These are phyloP conservation scores for Acanthopagrus latus DNA, from an alignment of 2,797 vertebrate genomes.

Conservation along the genomic window DNA sequence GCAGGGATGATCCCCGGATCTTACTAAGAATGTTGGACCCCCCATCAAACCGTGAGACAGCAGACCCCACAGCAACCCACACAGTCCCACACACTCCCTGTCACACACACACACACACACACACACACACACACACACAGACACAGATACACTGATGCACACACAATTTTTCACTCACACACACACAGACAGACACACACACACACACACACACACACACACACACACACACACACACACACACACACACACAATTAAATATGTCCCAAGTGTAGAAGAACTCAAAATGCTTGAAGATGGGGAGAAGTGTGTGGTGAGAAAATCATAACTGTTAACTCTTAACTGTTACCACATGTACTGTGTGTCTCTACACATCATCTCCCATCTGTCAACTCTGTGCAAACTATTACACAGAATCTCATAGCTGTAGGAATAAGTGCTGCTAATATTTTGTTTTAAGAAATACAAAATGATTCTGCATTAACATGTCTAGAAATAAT, in stretches of 20 bases:
- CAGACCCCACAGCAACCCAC: constrained; percentile 3
- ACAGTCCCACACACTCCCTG: not conserved
- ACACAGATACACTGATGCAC: not conserved
- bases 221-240: not conserved
- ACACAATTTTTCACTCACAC: too few relatives aligned
- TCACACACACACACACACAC: not conserved
- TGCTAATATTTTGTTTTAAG: too few relatives aligned
- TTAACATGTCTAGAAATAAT: too few relatives aligned
- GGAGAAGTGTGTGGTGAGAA: not conserved
- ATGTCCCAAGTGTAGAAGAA: not conserved
- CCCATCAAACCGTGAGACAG: constrained; percentile 11
- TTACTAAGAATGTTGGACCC: constrained; percentile 15
- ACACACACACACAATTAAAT: not conserved
- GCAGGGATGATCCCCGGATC: constrained; percentile 7
- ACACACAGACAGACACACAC: not conserved
- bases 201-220: not conserved
- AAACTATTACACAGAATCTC: not conserved
- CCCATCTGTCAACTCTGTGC: not conserved
- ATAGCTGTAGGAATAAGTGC: not conserved
- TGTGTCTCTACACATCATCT: not conserved
- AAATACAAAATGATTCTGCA: too few relatives aligned
- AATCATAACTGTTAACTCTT: not conserved
- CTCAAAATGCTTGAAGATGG: not conserved
- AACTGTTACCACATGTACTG: constrained; percentile 3
- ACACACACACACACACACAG: not conserved